These are phyloP conservation scores for Hippocampus mohnikei DNA, from an alignment of 2,113 vertebrate genomes.

Conservation along the genomic window DNA sequence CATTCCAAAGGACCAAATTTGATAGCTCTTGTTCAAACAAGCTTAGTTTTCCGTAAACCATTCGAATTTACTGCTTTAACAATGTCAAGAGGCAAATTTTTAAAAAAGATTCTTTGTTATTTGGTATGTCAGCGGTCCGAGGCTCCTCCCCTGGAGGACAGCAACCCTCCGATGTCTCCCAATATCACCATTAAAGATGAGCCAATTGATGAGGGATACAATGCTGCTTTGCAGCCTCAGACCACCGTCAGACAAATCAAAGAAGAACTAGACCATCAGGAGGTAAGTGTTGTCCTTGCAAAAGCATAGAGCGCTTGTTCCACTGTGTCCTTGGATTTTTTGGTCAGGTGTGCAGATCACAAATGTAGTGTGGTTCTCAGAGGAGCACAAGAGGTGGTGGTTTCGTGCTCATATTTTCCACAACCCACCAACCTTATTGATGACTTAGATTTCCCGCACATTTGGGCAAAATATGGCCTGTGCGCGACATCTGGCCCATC, in stretches of 20 bases:
- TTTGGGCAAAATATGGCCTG: too few species aligned
- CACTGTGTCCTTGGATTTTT: too few species aligned
- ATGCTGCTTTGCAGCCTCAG: constrained; percentile 80
- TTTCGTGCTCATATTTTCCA: too few species aligned
- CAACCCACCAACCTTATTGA: too few species aligned
- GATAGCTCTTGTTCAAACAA: neutral
- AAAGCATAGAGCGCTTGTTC: neutral
- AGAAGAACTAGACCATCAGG: constrained; percentile 89
- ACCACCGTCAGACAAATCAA: constrained; percentile 82
- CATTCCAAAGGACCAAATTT: neutral
- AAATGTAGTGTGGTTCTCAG: too few species aligned
- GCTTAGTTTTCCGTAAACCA: neutral
- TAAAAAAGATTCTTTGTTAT: neutral
- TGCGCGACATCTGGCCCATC: too few species aligned
- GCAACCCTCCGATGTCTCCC: constrained; percentile 77
- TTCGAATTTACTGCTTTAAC: neutral
- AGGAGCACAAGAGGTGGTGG: too few species aligned
- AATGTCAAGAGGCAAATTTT: neutral
- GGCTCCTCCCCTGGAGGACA: constrained; percentile 36
- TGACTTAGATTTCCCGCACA: too few species aligned
- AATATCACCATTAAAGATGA: constrained; percentile 92
- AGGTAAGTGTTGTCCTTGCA: constrained; percentile 74
- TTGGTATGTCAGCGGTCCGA: constrained; percentile 38
- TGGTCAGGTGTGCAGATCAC: too few species aligned
- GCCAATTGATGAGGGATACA: constrained; percentile 94